Evolutionary conservation across 2,113 vertebrate genomes (phyloP).

Genomic region (Mesoclemmys tuberculata): DNA sequence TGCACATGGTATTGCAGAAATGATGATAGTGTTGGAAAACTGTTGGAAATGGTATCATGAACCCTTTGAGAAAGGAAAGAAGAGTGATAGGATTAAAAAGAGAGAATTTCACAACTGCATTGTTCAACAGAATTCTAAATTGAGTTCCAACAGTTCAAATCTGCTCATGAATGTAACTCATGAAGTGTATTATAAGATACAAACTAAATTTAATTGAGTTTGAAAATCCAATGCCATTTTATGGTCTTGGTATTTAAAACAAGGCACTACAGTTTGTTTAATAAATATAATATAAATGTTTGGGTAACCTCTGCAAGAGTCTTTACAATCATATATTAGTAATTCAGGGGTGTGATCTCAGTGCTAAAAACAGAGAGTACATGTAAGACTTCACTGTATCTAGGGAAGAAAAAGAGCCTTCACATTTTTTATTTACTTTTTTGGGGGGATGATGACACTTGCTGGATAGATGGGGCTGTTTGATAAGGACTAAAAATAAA

Average conservation of each 20-base stretch:
- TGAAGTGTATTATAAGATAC: conserved; percentile 13
- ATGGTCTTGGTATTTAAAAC: neutral
- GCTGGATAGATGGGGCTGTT: neutral
- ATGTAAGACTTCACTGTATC: neutral
- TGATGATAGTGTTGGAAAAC: neutral
- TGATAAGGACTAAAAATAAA: neutral
- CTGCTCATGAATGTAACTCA: neutral
- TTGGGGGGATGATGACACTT: neutral
- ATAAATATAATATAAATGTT: neutral
- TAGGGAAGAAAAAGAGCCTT: neutral
- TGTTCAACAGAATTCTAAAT: neutral
- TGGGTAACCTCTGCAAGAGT: neutral
- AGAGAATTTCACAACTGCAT: neutral
- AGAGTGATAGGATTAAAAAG: neutral
- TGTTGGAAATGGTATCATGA: neutral
- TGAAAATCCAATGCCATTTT: neutral
- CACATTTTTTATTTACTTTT: neutral
- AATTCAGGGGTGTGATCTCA: neutral
- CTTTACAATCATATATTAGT: neutral
- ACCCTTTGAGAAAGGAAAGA: neutral
- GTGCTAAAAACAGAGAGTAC: fast-evolving
- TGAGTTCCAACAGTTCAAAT: neutral
- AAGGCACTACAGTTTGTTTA: neutral
- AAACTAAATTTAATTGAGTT: neutral
- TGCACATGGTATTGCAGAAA: neutral